phyloP scores from a whole-genome alignment of 2,797 vertebrate species.

The Tadarida brasiliensis region DNA sequence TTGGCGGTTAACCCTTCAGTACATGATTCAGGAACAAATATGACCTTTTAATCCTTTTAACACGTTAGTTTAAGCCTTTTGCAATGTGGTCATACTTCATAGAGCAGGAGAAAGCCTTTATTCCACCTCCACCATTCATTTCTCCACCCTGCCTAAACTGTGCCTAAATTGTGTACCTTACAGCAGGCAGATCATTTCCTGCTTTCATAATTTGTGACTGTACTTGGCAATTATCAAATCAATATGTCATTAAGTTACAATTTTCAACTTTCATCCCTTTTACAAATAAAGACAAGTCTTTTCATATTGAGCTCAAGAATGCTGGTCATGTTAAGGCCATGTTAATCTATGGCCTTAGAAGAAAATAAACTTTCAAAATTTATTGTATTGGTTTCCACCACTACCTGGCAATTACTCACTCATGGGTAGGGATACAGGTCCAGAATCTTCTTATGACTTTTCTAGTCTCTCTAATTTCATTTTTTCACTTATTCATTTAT shows the following conservation, averaged over 20 bases:
- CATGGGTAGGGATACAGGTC: neutral
- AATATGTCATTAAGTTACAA: constrained; percentile 33
- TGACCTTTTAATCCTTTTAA: neutral
- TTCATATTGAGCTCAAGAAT: neutral
- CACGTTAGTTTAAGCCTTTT: neutral
- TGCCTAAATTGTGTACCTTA: neutral
- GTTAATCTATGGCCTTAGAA: neutral
- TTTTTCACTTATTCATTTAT: neutral
- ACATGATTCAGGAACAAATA: neutral
- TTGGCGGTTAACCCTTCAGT: neutral
- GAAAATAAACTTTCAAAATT: neutral
- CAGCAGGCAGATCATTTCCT: neutral
- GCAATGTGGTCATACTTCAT: neutral
- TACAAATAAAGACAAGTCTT: neutral
- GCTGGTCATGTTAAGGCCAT: neutral
- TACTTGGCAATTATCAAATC: neutral
- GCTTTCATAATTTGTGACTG: neutral
- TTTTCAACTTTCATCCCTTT: constrained; percentile 17
- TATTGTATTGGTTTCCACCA: neutral
- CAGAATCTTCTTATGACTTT: neutral
- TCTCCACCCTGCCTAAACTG: neutral
- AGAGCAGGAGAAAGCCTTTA: neutral
- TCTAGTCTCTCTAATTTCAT: neutral
- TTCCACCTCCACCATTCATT: neutral
- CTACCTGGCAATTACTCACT: neutral